Evolutionary conservation across 2,888 invertebrate genomes (phyloP).

Genomic region (Ephialtes manifestator): DNA sequence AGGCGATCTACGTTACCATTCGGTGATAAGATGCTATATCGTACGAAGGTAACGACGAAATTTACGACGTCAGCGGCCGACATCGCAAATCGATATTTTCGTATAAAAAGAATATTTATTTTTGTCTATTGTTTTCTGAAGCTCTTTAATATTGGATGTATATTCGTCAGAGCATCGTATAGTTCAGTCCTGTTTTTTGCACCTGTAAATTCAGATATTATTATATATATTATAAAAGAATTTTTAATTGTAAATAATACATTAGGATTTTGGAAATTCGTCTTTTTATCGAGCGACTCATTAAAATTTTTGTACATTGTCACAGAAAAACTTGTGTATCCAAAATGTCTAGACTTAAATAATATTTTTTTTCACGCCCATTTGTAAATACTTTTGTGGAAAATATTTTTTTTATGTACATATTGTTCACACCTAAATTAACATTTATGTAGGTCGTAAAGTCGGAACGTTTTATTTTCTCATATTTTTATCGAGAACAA

Average conservation of each 20-base stretch:
- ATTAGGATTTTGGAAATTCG: too few relatives aligned
- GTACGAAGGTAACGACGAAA: not conserved
- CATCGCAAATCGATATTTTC: conserved; percentile 9
- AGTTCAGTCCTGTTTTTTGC: conserved; percentile 97
- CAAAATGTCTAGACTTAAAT: too few relatives aligned
- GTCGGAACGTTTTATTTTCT: too few relatives aligned
- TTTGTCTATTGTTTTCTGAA: conserved; percentile 93
- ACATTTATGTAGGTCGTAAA: too few relatives aligned
- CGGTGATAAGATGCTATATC: not conserved
- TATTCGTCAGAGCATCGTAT: conserved; percentile 96
- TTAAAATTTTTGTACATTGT: too few relatives aligned
- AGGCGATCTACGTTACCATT: not conserved
- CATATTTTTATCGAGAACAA: too few relatives aligned
- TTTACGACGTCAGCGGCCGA: not conserved
- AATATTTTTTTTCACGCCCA: too few relatives aligned
- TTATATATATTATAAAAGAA: not conserved
- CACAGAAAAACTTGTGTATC: too few relatives aligned
- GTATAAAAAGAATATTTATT: conserved; percentile 20
- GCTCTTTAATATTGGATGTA: conserved; percentile 97
- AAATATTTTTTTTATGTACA: too few relatives aligned
- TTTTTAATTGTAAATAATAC: not conserved
- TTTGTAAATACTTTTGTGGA: too few relatives aligned
- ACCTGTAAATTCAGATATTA: conserved; percentile 87
- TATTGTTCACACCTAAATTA: too few relatives aligned
- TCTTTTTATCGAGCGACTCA: too few relatives aligned